Evolutionary conservation across 2,888 invertebrate species (phyloP), one percentile per base, ranked within the genome.

Genomic region (Acholoe squamosa): DNA sequence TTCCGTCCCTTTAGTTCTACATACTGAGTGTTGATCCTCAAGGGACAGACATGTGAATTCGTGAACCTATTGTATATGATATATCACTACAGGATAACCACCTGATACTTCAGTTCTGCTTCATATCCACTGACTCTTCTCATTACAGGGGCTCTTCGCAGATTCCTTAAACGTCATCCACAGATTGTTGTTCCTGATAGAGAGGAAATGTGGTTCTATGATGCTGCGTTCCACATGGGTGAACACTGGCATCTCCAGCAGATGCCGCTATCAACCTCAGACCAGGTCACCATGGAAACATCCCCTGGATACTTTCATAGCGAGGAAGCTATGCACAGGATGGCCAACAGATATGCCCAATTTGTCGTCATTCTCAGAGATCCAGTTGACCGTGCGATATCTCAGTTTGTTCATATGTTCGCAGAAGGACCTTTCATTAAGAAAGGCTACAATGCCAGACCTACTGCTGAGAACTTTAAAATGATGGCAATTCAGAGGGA

Each of bases 161-260:
- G 31, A 5, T 71, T 71, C 31, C 71, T 71, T 25, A 16, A 5
- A 5, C 14, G 5, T 1, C 71, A 71, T 16, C 71, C 71, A 5
- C 71, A 71, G 25, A 5, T 71, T 3, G 71, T 61, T 1, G 1
- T 14, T 3, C 61, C 3, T 3, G 61, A 7, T 19, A 7, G n/a
- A 19, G n/a, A 19, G 61, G 84, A 84, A 19, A 16, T 84, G 19
- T 84, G 84, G 33, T 84, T 84, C 84, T 84, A 84, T 19, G 84
- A 84, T 25, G 0, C 22, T 0, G 16, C 7, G 3, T 43, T n/a
- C 51, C 25, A 51, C 43, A 7, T 43, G 25, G 84, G 84, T 7
- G 84, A 7, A 1, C 1, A 34, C 14, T 84, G 84, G 84, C 51
- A 84, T 19, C 43, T 84, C 12, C 43, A 84, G 43, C 84, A 84